Percentiles rank a stretch among this genome's conserved stretches.
phyloP scores from a whole-genome alignment of 2,888 invertebrate genomes.

The Cataglyphis rosenhaueri region DNA sequence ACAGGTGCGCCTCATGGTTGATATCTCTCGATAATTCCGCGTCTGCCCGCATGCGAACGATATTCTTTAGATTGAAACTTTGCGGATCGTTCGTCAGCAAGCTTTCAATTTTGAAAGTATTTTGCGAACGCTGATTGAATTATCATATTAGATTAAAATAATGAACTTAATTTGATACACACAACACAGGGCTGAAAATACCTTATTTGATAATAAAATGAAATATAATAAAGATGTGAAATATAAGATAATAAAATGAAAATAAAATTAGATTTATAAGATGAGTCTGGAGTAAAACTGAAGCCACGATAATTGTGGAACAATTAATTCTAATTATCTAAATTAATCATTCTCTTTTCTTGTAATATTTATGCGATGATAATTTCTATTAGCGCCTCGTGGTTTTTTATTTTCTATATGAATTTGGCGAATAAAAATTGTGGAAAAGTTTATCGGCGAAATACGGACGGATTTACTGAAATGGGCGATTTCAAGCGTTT shows the following conservation, averaged over 20 bases:
- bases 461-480: neutral
- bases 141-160: conserved; percentile 1
- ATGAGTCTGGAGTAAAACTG: neutral
- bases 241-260: neutral
- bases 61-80: neutral
- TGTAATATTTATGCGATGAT: no score
- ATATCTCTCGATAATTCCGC: conserved; percentile 17
- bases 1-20: neutral
- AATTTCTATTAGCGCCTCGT: neutral
- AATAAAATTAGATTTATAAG: neutral
- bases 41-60: neutral
- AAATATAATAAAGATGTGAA: no score
- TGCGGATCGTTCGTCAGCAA: neutral
- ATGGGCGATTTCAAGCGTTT: conserved; percentile 4
- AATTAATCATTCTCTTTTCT: neutral
- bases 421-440: neutral
- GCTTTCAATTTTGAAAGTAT: conserved; percentile 9
- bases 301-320: neutral
- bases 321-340: neutral
- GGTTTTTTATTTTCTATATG: neutral
- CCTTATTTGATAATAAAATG: neutral
- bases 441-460: neutral
- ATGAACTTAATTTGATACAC: neutral
- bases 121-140: neutral
- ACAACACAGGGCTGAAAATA: no score